These are phyloP conservation scores for Pseudomyrmex concolor DNA, from an alignment of 1,140 invertebrate species.

Conservation along the genomic window DNA sequence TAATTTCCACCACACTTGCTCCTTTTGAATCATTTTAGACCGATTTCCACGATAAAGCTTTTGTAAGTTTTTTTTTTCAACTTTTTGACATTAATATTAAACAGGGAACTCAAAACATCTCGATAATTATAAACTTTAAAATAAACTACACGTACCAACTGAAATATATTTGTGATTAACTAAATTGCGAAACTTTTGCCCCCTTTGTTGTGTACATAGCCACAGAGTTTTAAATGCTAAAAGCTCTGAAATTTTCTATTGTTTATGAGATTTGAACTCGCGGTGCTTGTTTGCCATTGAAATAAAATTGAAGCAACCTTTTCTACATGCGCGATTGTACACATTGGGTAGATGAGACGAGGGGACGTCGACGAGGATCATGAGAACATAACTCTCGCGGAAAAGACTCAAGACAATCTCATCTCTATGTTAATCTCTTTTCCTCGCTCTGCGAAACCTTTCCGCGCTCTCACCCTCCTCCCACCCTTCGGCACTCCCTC, in stretches of 20 bases:
- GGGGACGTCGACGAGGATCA: slow-evolving; percentile 51
- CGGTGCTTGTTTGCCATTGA: not conserved
- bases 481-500: not conserved
- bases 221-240: not conserved
- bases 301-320: not conserved
- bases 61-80: not conserved
- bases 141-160: not conserved
- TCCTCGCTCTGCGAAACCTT: slow-evolving; percentile 36
- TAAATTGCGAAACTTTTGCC: too few relatives aligned
- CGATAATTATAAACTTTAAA: not conserved
- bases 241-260: not conserved
- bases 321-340: not conserved
- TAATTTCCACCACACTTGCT: slow-evolving; percentile 7
- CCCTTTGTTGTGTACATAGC: too few relatives aligned
- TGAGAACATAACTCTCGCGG: slow-evolving; percentile 71
- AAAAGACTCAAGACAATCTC: slow-evolving; percentile 72
- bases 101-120: not conserved
- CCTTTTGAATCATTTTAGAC: not conserved
- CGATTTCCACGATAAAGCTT: not conserved
- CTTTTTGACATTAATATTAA: not conserved
- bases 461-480: not conserved
- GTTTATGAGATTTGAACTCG: too few relatives aligned
- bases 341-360: not conserved
- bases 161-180: too few relatives aligned
- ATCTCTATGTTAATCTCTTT: slow-evolving; percentile 77